Evolutionary conservation across 2,113 vertebrate species (phyloP).

Genomic region (Xiphophorus maculatus): DNA sequence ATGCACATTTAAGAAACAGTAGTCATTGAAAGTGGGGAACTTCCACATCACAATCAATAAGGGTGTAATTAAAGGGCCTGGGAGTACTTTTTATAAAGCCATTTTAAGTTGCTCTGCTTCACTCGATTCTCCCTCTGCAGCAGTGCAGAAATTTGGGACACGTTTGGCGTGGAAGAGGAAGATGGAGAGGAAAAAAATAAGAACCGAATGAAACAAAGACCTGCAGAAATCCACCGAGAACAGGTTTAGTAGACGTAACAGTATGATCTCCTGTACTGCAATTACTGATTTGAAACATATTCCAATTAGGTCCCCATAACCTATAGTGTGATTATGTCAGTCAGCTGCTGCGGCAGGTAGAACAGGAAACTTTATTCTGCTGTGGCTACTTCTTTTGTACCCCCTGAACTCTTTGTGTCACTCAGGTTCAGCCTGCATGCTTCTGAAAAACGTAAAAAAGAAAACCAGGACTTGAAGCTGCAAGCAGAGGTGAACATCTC

Average conservation of each 20-base stretch:
- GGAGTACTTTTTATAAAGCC: constrained; percentile 76
- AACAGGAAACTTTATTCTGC: no score
- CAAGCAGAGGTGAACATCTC: no score
- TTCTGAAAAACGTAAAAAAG: no score
- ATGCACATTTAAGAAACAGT: constrained; percentile 52
- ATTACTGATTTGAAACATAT: no score
- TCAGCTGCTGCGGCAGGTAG: no score
- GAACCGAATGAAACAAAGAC: background rate
- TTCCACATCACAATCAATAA: constrained; percentile 72
- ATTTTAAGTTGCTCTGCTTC: constrained; percentile 74
- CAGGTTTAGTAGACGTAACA: constrained; percentile 1
- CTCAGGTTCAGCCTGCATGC: no score
- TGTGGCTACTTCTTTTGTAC: no score
- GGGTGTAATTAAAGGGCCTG: constrained; percentile 74
- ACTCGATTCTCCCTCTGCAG: constrained; percentile 48
- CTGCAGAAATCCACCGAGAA: constrained; percentile 6
- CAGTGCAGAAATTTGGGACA: constrained; percentile 70
- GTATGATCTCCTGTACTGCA: no score
- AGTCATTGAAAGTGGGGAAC: constrained; percentile 59
- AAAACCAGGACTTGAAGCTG: no score
- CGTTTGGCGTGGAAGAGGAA: constrained; percentile 59
- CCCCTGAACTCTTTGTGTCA: no score
- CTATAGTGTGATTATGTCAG: no score
- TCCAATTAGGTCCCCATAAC: no score
- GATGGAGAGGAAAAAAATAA: constrained; percentile 13